Conservation (phyloP, 1,140 invertebrate genomes). For the Aphidius gifuensis region DNA sequence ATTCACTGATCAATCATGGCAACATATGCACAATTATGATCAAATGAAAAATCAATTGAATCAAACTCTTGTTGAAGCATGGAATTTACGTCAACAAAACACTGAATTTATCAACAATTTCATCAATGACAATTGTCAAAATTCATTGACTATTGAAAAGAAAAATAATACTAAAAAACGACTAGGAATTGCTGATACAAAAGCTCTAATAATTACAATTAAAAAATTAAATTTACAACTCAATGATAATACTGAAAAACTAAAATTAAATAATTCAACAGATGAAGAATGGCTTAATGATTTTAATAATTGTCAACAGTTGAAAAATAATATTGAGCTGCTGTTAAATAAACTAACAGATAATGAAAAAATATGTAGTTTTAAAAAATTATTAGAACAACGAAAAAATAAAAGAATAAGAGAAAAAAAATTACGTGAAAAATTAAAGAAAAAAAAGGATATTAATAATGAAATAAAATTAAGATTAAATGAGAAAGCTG, state of each 20-base stretch:
- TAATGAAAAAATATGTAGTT: conserved; percentile 44
- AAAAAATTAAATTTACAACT: conserved; percentile 47
- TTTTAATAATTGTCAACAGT: conserved; percentile 38
- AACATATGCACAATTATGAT: too few relatives aligned
- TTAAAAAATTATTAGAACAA: conserved; percentile 55
- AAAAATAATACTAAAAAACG: conserved; percentile 22
- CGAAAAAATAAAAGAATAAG: conserved; percentile 59
- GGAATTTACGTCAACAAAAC: conserved; percentile 32
- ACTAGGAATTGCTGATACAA: conserved; percentile 41
- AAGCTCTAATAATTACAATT: conserved; percentile 40
- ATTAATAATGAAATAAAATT: conserved; percentile 42
- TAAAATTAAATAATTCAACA: conserved; percentile 43
- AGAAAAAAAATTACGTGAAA: conserved; percentile 51
- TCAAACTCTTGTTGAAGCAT: not conserved
- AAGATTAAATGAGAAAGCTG: conserved; percentile 53
- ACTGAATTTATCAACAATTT: conserved; percentile 38
- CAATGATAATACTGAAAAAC: conserved; percentile 43
- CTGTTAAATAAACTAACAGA: conserved; percentile 53
- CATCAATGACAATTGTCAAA: conserved; percentile 15
- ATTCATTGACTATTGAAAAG: conserved; percentile 12
- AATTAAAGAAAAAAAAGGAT: conserved; percentile 50
- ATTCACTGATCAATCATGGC: too few relatives aligned
- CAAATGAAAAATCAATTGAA: too few relatives aligned
- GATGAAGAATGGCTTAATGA: conserved; percentile 57
- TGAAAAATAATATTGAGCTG: conserved; percentile 21